Evolutionary conservation across 2,888 invertebrate species (phyloP).

Genomic region (Rhyacophila evoluta): DNA sequence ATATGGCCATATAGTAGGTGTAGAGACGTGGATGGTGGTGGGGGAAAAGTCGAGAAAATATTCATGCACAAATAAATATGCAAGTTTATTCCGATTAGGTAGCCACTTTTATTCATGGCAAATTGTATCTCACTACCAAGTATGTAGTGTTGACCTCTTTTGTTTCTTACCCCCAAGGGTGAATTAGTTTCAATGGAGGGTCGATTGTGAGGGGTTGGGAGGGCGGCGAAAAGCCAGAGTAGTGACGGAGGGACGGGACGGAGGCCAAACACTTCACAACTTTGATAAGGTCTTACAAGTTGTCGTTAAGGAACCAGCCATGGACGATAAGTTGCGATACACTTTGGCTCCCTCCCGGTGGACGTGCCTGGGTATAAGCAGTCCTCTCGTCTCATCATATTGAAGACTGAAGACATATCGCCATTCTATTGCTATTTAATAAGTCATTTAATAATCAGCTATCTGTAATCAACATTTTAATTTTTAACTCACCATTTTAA

Average conservation of each 20-base stretch:
- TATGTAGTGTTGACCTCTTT: conserved; percentile 12
- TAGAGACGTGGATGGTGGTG: too few relatives aligned
- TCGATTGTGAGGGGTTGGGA: background rate
- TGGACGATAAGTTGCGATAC: conserved; percentile 37
- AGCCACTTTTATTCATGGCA: too few relatives aligned
- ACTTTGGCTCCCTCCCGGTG: conserved; percentile 10
- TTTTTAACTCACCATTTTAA: too few relatives aligned
- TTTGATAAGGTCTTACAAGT: conserved; percentile 52
- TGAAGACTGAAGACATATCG: too few relatives aligned
- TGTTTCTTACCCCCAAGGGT: conserved; percentile 15
- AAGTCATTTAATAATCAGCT: too few relatives aligned
- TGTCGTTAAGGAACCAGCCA: conserved; percentile 49
- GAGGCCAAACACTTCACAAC: conserved; percentile 46
- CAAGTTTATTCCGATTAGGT: too few relatives aligned
- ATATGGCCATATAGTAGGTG: too few relatives aligned
- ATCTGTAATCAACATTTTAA: too few relatives aligned
- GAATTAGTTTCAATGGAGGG: conserved; percentile 21
- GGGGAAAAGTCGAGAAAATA: too few relatives aligned
- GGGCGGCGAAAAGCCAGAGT: background rate
- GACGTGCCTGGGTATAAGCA: conserved; percentile 35
- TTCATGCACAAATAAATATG: too few relatives aligned
- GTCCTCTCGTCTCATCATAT: background rate
- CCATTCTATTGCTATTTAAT: too few relatives aligned
- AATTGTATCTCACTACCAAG: background rate
- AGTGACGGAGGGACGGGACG: background rate